These are phyloP conservation scores for Camptogramma bilineatum DNA, from an alignment of 2,888 invertebrate genomes.

Conservation along the genomic window DNA sequence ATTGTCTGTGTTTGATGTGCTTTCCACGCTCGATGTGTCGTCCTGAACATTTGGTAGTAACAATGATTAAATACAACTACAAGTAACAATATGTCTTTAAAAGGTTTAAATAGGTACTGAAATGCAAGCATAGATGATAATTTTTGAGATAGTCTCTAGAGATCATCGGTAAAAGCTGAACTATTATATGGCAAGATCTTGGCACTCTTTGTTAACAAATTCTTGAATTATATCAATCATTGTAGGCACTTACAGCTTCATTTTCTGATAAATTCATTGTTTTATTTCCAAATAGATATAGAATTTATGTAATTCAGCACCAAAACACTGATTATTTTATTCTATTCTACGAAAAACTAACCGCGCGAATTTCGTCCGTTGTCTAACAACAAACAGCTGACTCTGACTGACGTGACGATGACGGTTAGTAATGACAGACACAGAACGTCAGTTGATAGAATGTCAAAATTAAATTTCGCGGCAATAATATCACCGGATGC, in stretches of 20 bases:
- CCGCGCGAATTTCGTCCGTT: neutral
- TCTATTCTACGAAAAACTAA: neutral
- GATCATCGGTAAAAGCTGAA: neutral
- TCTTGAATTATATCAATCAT: constrained; percentile 5
- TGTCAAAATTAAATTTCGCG: too few species aligned
- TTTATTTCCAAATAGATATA: neutral
- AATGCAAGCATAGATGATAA: neutral
- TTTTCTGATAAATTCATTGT: constrained; percentile 80
- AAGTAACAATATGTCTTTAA: neutral
- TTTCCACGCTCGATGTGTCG: constrained; percentile 93
- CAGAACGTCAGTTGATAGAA: too few species aligned
- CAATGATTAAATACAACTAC: neutral
- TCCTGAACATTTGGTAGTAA: constrained; percentile 67
- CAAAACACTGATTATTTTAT: neutral
- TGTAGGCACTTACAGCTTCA: constrained; percentile 73
- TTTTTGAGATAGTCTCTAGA: neutral
- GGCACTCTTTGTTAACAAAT: neutral
- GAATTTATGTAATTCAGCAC: neutral
- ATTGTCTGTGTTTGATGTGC: constrained; percentile 92
- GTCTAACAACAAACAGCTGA: neutral
- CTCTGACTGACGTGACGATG: constrained; percentile 7
- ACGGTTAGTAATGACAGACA: too few species aligned
- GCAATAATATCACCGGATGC: too few species aligned
- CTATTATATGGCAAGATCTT: neutral
- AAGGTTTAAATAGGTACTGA: neutral